These are phyloP conservation scores for Dicentrarchus labrax DNA, from an alignment of 2,113 vertebrate species.

Conservation along the genomic window DNA sequence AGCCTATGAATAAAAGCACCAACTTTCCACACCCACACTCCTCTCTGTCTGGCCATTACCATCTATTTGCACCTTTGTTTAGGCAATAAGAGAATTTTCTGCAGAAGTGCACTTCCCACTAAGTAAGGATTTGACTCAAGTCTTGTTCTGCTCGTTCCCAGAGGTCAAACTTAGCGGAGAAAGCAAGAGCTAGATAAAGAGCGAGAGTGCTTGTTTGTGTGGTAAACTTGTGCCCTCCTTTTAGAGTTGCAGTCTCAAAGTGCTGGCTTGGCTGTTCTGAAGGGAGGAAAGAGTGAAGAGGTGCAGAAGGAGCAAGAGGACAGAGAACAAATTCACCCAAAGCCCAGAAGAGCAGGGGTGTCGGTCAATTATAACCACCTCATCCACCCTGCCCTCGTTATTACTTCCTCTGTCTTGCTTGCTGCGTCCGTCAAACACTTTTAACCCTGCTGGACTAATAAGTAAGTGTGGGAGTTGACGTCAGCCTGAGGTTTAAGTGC, in stretches of 20 bases:
- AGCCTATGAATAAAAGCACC: background rate
- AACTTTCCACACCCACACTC: background rate
- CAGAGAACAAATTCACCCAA: slow-evolving; percentile 46
- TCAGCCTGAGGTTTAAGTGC: slow-evolving; percentile 41
- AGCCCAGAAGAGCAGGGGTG: slow-evolving; percentile 36
- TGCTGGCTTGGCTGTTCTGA: slow-evolving; percentile 70
- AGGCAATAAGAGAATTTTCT: slow-evolving; percentile 64
- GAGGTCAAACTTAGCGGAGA: slow-evolving; percentile 50
- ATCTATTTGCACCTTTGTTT: slow-evolving; percentile 58
- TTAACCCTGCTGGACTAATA: slow-evolving; percentile 64
- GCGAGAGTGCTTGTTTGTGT: slow-evolving; percentile 48
- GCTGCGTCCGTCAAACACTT: slow-evolving; percentile 58
- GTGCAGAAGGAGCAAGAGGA: slow-evolving; percentile 47
- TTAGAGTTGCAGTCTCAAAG: slow-evolving; percentile 61
- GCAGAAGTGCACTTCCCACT: slow-evolving; percentile 67
- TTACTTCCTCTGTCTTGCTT: slow-evolving; percentile 42
- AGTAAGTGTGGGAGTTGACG: slow-evolving; percentile 55
- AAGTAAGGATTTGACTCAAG: slow-evolving; percentile 49
- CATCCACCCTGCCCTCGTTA: slow-evolving; percentile 53
- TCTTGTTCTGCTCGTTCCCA: slow-evolving; percentile 50
- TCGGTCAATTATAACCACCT: slow-evolving; percentile 54
- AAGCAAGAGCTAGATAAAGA: slow-evolving; percentile 2
- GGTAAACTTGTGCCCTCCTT: slow-evolving; percentile 65
- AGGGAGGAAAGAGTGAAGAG: slow-evolving; percentile 36
- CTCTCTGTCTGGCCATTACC: slow-evolving; percentile 15